Percentiles rank a stretch among this genome's conserved stretches.
Evolutionary conservation across 2,797 vertebrate genomes (phyloP).

Genomic region (Melanotaenia boesemani): DNA sequence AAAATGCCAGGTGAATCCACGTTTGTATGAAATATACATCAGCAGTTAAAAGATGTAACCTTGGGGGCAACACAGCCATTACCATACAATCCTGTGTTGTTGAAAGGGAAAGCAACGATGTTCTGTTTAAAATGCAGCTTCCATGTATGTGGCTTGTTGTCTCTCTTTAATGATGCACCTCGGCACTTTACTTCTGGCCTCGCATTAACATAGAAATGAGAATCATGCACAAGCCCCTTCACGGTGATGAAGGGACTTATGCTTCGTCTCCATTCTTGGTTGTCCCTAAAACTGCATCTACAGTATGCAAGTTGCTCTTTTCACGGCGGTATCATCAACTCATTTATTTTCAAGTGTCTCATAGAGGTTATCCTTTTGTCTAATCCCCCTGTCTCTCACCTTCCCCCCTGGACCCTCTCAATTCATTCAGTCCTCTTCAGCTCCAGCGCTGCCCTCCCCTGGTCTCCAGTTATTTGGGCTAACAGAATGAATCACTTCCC

Average conservation of each 20-base stretch:
- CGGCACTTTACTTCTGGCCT: constrained; percentile 57
- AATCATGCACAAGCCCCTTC: constrained; percentile 80
- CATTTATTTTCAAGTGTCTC: constrained; percentile 42
- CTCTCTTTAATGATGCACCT: constrained; percentile 31
- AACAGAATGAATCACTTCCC: constrained; percentile 30
- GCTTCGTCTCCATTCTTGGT: constrained; percentile 6
- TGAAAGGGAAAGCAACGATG: not conserved
- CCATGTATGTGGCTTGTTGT: constrained; percentile 31
- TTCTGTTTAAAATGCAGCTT: constrained; percentile 43
- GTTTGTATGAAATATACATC: constrained; percentile 13
- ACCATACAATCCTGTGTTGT: not conserved
- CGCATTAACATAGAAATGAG: constrained; percentile 85
- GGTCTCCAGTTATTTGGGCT: constrained; percentile 24
- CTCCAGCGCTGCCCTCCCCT: not conserved
- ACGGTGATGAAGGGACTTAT: constrained; percentile 44
- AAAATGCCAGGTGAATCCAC: constrained; percentile 8
- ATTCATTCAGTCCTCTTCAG: constrained; percentile 51
- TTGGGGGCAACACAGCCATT: constrained; percentile 2
- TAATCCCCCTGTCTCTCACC: constrained; percentile 30
- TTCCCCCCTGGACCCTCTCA: constrained; percentile 11
- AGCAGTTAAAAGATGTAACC: constrained; percentile 6
- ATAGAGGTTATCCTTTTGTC: constrained; percentile 50
- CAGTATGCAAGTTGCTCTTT: constrained; percentile 14
- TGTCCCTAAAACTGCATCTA: not conserved
- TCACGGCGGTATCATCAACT: constrained; percentile 11